phyloP scores from a whole-genome alignment of 2,797 vertebrate genomes.

The Apogon hyalosoma region DNA sequence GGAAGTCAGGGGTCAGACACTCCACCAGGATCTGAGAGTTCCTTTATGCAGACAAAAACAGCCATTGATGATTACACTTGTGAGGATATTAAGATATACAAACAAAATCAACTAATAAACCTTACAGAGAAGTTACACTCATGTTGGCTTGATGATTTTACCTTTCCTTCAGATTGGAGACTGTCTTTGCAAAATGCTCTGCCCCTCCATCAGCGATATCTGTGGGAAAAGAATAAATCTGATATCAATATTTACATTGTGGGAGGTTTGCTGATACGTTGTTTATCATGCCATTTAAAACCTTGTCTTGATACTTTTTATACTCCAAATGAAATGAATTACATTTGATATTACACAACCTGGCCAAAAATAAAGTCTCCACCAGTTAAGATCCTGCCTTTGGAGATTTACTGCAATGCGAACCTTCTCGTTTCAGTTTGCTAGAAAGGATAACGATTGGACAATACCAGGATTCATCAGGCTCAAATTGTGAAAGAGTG shows the following conservation, averaged over 20 bases:
- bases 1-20: constrained; percentile 96
- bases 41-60: constrained; percentile 70
- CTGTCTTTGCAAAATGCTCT: constrained; percentile 92
- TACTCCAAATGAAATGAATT: too few relatives aligned
- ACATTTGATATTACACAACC: too few relatives aligned
- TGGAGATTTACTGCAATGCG: too few relatives aligned
- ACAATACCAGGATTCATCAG: too few relatives aligned
- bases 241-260: neutral
- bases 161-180: constrained; percentile 92
- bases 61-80: neutral
- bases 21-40: constrained; percentile 92
- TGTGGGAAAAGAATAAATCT: constrained; percentile 55
- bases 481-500: too few relatives aligned
- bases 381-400: too few relatives aligned
- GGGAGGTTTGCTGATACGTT: neutral
- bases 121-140: neutral
- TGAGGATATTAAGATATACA: neutral
- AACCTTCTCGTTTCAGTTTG: too few relatives aligned
- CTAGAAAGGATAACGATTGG: too few relatives aligned
- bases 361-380: too few relatives aligned
- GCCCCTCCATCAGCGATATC: constrained; percentile 95
- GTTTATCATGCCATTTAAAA: too few relatives aligned
- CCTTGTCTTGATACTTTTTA: too few relatives aligned
- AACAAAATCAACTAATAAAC: accelerated
- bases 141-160: constrained; percentile 60